These are phyloP conservation scores for Callinectes sapidus DNA, from an alignment of 2,888 invertebrate genomes.

Conservation along the genomic window DNA sequence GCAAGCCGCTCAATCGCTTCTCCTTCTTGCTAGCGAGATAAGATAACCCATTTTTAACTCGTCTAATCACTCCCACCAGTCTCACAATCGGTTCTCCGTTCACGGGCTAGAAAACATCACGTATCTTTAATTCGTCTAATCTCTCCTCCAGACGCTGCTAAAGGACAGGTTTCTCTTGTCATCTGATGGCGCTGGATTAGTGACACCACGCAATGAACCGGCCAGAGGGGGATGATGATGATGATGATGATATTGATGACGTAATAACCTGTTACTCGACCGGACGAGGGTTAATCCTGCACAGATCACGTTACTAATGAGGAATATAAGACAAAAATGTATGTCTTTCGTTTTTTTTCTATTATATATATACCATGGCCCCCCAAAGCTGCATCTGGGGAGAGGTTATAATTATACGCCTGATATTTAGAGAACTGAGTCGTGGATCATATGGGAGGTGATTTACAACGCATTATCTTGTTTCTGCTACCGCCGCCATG, in stretches of 20 bases:
- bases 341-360: background rate
- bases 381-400: background rate
- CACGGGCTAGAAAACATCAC: background rate
- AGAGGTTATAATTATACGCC: conserved; percentile 11
- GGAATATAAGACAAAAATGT: conserved; percentile 31
- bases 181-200: background rate
- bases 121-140: background rate
- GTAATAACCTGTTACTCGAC: conserved; percentile 31
- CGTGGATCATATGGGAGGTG: background rate
- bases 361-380: background rate
- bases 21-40: background rate
- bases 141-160: background rate
- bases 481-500: background rate
- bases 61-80: background rate
- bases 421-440: background rate
- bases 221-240: background rate
- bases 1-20: background rate
- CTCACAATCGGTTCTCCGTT: background rate
- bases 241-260: background rate
- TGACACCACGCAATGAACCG: conserved; percentile 7
- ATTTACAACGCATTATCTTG: background rate
- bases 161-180: background rate
- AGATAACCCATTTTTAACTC: background rate
- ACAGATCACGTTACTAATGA: conserved; percentile 25
- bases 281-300: background rate